Base-by-base conservation (phyloP, 1,140 invertebrate species). In the Aphelinus atriplicis region DNA sequence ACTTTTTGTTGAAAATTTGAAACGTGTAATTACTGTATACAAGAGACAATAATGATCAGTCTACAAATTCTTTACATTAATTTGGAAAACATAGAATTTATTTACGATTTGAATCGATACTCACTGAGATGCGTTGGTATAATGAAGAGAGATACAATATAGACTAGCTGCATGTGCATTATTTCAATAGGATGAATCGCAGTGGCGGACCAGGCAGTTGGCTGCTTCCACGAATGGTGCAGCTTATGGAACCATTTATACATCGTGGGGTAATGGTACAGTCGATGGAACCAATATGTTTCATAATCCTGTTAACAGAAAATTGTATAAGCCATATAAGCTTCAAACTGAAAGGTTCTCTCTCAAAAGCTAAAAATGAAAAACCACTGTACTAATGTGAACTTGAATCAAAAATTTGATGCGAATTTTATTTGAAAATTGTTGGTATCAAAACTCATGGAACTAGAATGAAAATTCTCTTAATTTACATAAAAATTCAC, bases 221-320 rank as follows among this genome's bases (percentile, higher is more conserved):
- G 93, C 81, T 93, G 92, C 82, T 93, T 93, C 84, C 94, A 94
- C 76, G 90, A 91, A 85, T 94, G 93, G 79, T 94, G 93, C 0
- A 93, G 83, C 82, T 93, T 94, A 85, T 94, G 93, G 81, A 94
- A 93, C 4, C 76, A 90, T 80, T 91, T 92, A 88, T 94, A 94
- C 42, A 94, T 78, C 78, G 88, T 92, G 2, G 92, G 92, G 0
- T 86, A 90, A 81, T 94, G 93, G 83, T 92, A 93, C 65, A 92
- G 79, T 2, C 93, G 85, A 82, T 94, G 93, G 46, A 91, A 79
- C 83, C 92, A 91, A 82, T 94, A 94, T 0, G 92, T 92, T 1
- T 88, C 79, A 78, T 92, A 93, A 84, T 94, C 93, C 91, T 93
- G 83, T 10, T 87, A 86, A 79, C 47, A 46, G 73, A 65, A 78